A percentile compares a stretch with the other conserved stretches of the same genome.
Evolutionary conservation across 2,113 vertebrate genomes (phyloP).

Genomic region (Dolichallabes microphthalmus): DNA sequence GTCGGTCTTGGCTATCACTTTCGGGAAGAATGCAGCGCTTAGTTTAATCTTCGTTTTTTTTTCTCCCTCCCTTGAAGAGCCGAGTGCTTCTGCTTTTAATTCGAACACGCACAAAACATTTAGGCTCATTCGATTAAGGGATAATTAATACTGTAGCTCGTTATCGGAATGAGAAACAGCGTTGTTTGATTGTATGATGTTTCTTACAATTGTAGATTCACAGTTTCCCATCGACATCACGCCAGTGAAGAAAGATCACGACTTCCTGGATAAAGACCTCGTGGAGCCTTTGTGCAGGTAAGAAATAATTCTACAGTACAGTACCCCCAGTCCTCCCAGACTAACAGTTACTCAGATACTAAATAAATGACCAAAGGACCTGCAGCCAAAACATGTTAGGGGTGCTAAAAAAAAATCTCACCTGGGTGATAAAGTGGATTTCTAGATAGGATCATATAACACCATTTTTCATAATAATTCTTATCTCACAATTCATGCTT

Average conservation of each 20-base stretch:
- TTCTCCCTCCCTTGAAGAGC: background rate
- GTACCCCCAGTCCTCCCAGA: background rate
- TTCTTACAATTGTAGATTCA: conserved; percentile 75
- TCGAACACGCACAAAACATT: conserved; percentile 25
- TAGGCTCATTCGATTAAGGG: background rate
- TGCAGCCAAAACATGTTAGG: background rate
- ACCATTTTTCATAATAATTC: too few relatives aligned
- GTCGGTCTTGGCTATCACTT: conserved; percentile 44
- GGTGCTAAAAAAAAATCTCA: too few relatives aligned
- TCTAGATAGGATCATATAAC: too few relatives aligned
- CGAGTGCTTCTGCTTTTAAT: conserved; percentile 41
- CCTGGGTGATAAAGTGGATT: too few relatives aligned
- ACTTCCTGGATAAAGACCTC: conserved; percentile 97
- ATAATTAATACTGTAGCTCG: conserved; percentile 4
- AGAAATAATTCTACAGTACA: conserved; percentile 41
- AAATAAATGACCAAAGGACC: too few relatives aligned
- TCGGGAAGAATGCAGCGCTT: conserved; percentile 58
- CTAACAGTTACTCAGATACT: background rate
- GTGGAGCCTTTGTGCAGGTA: conserved; percentile 98
- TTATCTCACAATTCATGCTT: too few relatives aligned
- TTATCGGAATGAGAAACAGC: conserved; percentile 3
- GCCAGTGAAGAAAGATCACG: conserved; percentile 95
- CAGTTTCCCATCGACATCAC: conserved; percentile 94
- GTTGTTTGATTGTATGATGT: background rate
- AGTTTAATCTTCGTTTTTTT: background rate